Base-by-base conservation (phyloP, 2,888 invertebrate genomes). In the Gari tellinella region DNA sequence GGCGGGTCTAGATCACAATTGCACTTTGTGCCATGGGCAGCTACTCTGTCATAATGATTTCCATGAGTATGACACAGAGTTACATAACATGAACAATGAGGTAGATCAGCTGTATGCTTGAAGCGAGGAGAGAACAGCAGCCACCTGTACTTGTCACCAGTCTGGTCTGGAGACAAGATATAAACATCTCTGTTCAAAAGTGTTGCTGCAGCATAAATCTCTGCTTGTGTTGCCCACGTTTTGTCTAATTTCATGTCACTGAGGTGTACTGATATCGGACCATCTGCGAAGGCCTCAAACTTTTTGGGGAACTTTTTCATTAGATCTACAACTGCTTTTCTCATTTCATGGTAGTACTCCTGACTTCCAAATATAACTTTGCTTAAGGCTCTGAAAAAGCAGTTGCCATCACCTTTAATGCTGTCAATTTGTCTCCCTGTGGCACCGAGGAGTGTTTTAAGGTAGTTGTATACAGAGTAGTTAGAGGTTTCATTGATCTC, bases 11-110 rank as follows among this genome's bases (percentile, higher is more conserved):
- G 51, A 19, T 74, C 69, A 76, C 87, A 89, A 72, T 89, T 88
- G 70, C 88, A 88, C 25, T 65, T 68, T 5, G 57, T 46, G 19
- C 60, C 48, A 1, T 70, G 25, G 0, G 86, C 70, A 1, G 83
- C 84, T 12, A 89, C 80, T 41, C 85, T 78, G 57, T 89, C 88
- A 73, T 88, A 89, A 68, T 89, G 88, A 58, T 89, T 89, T 4
- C 87, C 88, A 76, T 89, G 87, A 8, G 87, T 89, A 58, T 88
- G 87, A 61, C 87, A 88, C 14, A 89, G 74, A 12, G 88, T 86
- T 8, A 89, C 64, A 61, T 85, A 86, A 66, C 88, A 88, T 8
- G 57, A 52, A 63, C 78, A 73, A n/a, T 67, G 68, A 10, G 63
- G 31, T 0, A 68, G 45, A 8, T 56, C 66, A 3, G 68, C 53